Conservation (phyloP, 2,888 invertebrate species). For the Oasisia sp. region DNA sequence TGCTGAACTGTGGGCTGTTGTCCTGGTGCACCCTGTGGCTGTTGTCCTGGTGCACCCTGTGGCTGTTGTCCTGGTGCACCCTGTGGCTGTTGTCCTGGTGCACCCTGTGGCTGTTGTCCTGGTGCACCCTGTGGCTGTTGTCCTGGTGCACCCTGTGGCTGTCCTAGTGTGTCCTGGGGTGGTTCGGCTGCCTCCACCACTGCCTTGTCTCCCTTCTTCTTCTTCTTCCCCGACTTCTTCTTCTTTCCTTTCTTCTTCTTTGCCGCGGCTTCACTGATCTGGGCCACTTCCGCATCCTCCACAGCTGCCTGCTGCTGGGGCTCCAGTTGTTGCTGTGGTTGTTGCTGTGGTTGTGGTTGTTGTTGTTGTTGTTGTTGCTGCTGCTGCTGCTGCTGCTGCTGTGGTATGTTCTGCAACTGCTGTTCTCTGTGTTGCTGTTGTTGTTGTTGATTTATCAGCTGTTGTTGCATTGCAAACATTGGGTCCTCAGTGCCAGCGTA, state of each 20-base stretch:
- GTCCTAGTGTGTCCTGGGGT: neutral
- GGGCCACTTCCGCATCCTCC: conserved; percentile 35
- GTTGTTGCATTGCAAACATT: neutral
- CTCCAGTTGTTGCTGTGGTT: neutral
- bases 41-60: neutral
- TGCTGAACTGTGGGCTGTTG: too few species aligned
- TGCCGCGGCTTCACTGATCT: conserved; percentile 30
- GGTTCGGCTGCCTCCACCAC: neutral
- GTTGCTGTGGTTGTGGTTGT: neutral
- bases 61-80: neutral
- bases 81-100: neutral
- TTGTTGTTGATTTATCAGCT: conserved; percentile 12
- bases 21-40: neutral
- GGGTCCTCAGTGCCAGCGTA: neutral
- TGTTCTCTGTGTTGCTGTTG: neutral
- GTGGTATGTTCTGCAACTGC: neutral
- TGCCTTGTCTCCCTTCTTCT: conserved; percentile 20
- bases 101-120: neutral
- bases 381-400: neutral
- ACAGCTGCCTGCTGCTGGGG: neutral
- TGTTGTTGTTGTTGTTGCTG: neutral
- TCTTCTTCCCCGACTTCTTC: conserved; percentile 18
- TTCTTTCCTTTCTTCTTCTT: conserved; percentile 28
- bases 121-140: neutral
- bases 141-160: neutral